A percentile compares a stretch with the other conserved stretches of the same genome.
These are phyloP conservation scores for Polyodon spathula DNA, from an alignment of 2,113 vertebrate species.

Conservation along the genomic window DNA sequence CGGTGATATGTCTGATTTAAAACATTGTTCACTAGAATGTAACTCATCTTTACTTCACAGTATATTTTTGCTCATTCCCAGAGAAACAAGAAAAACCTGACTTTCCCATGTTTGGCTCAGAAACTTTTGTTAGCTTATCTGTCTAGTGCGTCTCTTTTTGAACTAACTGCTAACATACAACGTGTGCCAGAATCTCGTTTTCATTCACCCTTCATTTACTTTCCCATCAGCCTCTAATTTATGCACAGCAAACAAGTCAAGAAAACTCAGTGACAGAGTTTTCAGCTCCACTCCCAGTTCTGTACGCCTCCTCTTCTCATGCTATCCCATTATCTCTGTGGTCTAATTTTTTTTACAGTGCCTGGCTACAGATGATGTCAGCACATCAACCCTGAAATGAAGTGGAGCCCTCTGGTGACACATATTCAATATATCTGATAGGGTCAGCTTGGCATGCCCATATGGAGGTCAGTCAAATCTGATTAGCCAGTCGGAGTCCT, in stretches of 20 bases:
- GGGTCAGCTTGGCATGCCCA: slow-evolving; percentile 40
- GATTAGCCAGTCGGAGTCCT: slow-evolving; percentile 39
- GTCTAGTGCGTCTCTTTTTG: neutral
- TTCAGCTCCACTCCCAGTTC: neutral
- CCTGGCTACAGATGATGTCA: neutral
- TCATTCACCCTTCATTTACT: slow-evolving; percentile 7
- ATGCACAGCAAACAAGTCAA: neutral
- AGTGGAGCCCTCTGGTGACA: slow-evolving; percentile 46
- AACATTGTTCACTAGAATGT: slow-evolving; percentile 30
- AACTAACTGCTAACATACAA: neutral
- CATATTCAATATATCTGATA: slow-evolving; percentile 54
- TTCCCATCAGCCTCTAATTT: neutral
- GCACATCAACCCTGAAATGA: slow-evolving; percentile 24
- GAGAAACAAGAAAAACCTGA: neutral
- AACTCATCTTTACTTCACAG: slow-evolving; percentile 37
- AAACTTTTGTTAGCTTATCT: neutral
- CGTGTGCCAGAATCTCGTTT: neutral
- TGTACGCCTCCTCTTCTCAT: neutral
- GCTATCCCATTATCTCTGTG: neutral
- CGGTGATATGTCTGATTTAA: slow-evolving; percentile 33
- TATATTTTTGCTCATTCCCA: too few species aligned
- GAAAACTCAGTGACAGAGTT: neutral
- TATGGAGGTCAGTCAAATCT: slow-evolving; percentile 39
- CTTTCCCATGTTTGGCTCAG: neutral
- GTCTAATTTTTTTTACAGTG: neutral